Evolutionary conservation across 2,113 vertebrate species (phyloP).

Genomic region (Oxyura jamaicensis): DNA sequence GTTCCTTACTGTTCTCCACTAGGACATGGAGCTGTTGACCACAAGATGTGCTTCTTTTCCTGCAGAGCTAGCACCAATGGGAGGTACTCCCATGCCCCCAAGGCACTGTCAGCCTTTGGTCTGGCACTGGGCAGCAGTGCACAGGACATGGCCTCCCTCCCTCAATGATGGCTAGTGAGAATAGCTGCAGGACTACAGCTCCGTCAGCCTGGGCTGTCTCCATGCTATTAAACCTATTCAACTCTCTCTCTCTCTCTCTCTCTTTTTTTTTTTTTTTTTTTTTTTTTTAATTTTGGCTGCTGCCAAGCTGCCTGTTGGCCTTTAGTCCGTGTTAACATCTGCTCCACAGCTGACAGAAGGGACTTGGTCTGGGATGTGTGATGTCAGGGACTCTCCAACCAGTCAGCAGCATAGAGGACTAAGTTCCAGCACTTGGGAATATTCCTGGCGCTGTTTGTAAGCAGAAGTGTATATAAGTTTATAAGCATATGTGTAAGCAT

Average conservation of each 20-base stretch:
- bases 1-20: too few relatives aligned
- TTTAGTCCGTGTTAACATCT: neutral
- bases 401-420: neutral
- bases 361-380: neutral
- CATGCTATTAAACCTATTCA: neutral
- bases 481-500: conserved; percentile 74
- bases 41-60: neutral
- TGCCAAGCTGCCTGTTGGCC: neutral
- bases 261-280: neutral
- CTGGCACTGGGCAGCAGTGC: neutral
- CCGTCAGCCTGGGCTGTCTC: neutral
- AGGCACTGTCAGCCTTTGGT: neutral
- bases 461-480: conserved; percentile 69
- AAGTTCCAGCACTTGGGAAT: conserved; percentile 43
- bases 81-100: neutral
- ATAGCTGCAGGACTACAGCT: neutral
- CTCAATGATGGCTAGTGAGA: neutral
- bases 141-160: neutral
- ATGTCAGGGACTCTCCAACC: neutral
- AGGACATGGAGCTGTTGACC: too few relatives aligned
- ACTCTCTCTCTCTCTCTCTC: too few relatives aligned
- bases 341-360: neutral
- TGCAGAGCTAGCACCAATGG: accelerated
- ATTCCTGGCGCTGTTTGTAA: conserved; percentile 69
- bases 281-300: too few relatives aligned